Conservation (phyloP, 2,888 invertebrate species). For the Thera britannica region DNA sequence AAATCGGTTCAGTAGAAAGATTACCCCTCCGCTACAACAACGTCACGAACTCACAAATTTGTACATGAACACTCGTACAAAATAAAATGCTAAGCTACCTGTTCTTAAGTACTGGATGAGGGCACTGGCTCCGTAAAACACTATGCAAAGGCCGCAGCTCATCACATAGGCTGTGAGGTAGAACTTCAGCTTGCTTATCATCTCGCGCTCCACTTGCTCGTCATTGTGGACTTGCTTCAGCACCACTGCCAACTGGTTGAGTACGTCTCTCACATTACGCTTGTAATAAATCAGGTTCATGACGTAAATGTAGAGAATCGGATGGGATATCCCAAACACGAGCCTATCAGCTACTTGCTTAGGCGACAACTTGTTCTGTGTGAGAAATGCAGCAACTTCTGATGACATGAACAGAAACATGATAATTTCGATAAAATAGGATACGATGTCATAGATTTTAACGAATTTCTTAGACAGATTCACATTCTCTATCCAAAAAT, state of each 20-base stretch:
- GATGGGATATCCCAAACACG: constrained; percentile 31
- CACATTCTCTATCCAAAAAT: constrained; percentile 45
- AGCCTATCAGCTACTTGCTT: constrained; percentile 33
- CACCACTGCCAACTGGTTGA: constrained; percentile 35
- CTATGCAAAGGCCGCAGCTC: constrained; percentile 26
- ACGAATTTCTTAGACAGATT: constrained; percentile 32
- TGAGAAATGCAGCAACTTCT: constrained; percentile 29
- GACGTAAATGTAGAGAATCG: constrained; percentile 26
- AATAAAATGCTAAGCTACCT: constrained; percentile 14
- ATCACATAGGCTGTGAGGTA: constrained; percentile 31
- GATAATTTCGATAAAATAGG: constrained; percentile 25
- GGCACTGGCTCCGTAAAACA: constrained; percentile 34
- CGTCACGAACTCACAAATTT: too few relatives aligned
- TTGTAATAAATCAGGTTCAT: constrained; percentile 34
- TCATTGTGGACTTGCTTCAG: constrained; percentile 41
- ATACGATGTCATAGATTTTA: constrained; percentile 30
- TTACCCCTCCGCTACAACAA: too few relatives aligned
- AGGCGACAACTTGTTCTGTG: constrained; percentile 26
- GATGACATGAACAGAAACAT: constrained; percentile 31
- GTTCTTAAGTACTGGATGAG: constrained; percentile 24
- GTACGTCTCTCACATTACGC: constrained; percentile 29
- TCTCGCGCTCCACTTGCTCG: constrained; percentile 30
- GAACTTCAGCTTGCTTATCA: constrained; percentile 40
- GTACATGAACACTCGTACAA: background rate
- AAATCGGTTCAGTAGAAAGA: too few relatives aligned